phyloP scores from a whole-genome alignment of 2,797 vertebrate species.

The Halcyon leucocephala region DNA sequence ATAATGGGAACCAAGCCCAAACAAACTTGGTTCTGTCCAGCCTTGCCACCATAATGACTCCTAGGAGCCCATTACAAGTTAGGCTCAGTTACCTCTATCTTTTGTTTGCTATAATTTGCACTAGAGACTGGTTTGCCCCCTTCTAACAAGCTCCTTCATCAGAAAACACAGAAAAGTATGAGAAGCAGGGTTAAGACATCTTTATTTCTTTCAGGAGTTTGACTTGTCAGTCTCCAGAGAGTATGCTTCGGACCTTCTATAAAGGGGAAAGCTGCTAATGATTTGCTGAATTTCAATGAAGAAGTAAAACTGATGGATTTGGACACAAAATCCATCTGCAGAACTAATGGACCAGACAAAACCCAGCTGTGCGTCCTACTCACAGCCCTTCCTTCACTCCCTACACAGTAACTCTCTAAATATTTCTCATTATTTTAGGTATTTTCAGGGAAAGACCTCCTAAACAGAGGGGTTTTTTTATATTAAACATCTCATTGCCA shows the following conservation, averaged over 20 bases:
- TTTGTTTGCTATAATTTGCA: neutral
- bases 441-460: neutral
- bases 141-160: neutral
- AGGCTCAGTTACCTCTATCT: neutral
- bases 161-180: neutral
- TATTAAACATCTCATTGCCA: neutral
- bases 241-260: neutral
- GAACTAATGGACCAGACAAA: slow-evolving; percentile 23
- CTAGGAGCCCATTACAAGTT: neutral
- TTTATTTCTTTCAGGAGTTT: neutral
- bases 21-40: slow-evolving; percentile 42
- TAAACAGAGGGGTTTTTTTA: neutral
- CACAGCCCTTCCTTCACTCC: neutral
- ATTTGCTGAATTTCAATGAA: neutral
- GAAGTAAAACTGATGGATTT: neutral
- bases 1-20: slow-evolving; percentile 48
- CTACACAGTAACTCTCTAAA: neutral
- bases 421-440: neutral
- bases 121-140: neutral
- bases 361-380: slow-evolving; percentile 11
- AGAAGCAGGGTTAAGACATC: neutral
- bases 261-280: neutral
- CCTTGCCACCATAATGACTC: slow-evolving; percentile 3
- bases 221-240: neutral
- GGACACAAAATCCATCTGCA: slow-evolving; percentile 17